Evolutionary conservation across 2,888 invertebrate species (phyloP).

Genomic region (Xanthia togata): DNA sequence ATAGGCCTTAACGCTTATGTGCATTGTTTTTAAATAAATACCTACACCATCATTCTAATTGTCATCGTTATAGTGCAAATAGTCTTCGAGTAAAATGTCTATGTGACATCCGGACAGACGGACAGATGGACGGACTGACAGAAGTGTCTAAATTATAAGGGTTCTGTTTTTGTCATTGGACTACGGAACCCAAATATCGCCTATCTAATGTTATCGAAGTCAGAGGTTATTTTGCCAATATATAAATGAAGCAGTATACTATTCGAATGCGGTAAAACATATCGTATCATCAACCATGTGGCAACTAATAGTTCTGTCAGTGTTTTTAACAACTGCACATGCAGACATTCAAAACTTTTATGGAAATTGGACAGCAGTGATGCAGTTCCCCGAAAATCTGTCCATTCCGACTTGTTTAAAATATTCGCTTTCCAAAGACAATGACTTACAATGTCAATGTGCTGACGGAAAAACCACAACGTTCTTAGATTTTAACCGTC

Average conservation of each 20-base stretch:
- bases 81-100: not conserved
- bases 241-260: conserved; percentile 2
- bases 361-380: conserved; percentile 4
- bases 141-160: not conserved
- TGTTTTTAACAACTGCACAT: not conserved
- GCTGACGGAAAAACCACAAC: not conserved
- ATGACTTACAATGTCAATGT: not conserved
- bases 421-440: not conserved
- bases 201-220: conserved; percentile 3
- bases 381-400: not conserved
- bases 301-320: conserved; percentile 1
- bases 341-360: conserved; percentile 4
- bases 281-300: conserved; percentile 6
- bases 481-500: not conserved
- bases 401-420: not conserved
- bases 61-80: not conserved
- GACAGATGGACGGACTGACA: not conserved
- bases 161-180: not conserved
- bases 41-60: no score
- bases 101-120: not conserved
- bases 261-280: not conserved
- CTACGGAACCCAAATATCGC: not conserved
- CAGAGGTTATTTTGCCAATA: conserved; percentile 9
- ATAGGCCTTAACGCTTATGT: not conserved
- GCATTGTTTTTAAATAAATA: not conserved